Percentiles rank a stretch among this genome's conserved stretches.
These are phyloP conservation scores for Amphipoea oculea DNA, from an alignment of 2,888 invertebrate genomes.

Conservation along the genomic window DNA sequence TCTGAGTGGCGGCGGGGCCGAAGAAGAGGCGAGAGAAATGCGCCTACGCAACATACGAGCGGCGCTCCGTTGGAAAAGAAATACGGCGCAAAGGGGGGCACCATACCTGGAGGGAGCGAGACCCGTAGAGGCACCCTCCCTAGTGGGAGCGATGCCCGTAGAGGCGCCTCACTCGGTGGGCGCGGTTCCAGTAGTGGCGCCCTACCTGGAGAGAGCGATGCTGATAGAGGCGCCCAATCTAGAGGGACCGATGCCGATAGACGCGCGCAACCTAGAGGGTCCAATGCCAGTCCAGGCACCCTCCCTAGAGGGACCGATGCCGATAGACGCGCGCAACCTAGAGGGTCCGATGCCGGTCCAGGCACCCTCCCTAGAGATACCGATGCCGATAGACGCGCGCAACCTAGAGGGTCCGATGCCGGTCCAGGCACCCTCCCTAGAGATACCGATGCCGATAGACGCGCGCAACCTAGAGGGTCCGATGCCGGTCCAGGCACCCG, in stretches of 20 bases:
- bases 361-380: not conserved
- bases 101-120: not conserved
- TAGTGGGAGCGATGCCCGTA: not conserved
- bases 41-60: not conserved
- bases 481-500: not conserved
- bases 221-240: not conserved
- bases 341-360: not conserved
- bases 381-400: not conserved
- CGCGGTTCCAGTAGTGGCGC: not conserved
- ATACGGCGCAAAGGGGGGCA: not conserved
- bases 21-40: not conserved
- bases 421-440: too few species aligned
- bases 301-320: not conserved
- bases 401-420: not conserved
- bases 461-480: not conserved
- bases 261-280: not conserved
- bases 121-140: not conserved
- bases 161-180: not conserved
- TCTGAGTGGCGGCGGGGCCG: slow-evolving; percentile 20
- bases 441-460: too few species aligned
- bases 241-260: not conserved
- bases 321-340: not conserved
- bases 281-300: not conserved
- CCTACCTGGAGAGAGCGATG: not conserved
- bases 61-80: not conserved